Base-by-base conservation (phyloP, 2,888 invertebrate species). In the Geotrupes spiniger region DNA sequence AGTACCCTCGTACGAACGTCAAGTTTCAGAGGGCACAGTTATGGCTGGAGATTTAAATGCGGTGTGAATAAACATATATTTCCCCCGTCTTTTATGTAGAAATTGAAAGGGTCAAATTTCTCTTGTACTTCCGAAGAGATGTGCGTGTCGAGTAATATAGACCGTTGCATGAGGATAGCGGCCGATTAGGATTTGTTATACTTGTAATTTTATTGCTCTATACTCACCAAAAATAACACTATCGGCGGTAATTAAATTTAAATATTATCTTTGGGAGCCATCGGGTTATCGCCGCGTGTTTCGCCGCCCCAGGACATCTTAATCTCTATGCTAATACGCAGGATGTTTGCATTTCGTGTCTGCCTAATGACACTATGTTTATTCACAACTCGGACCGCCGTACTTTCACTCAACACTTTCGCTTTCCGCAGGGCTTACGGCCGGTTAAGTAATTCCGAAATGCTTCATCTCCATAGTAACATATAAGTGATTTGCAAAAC, bases 301-400 rank as follows among this genome's bases (percentile, higher is more conserved):
- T 36, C 26, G 39, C 49, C 42, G 54, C 41, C 41, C 54, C 49
- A 48, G 51, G 54, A 58, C 57, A 58, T 58, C 57, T 58, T 58
- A 59, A 59, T 59, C 58, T 59, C 56, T 58, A 59, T 59, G 59
- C 56, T 59, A 59, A 59, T 59, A 52, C 45, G 52, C 42, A 9
- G 21, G 26, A 9, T 56, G 54, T 54, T 57, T 59, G 58, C 60
- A 51, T 52, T 57, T 53, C 57, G 49, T 51, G 42, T 51, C 49
- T 44, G 33, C 49, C 44, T 57, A 57, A 57, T 57, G 53, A 53
- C 44, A 53, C 52, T 51, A 56, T 59, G 59, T 59, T 59, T 59
- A 59, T 59, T 59, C 57, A 59, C 52, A 46, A 50, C 56, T 59
- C 51, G 46, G 49, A 37, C 41, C 41, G 4, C 11, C 14, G 47